These are phyloP conservation scores for Apeira syringaria DNA, from an alignment of 2,888 invertebrate species.

Conservation along the genomic window DNA sequence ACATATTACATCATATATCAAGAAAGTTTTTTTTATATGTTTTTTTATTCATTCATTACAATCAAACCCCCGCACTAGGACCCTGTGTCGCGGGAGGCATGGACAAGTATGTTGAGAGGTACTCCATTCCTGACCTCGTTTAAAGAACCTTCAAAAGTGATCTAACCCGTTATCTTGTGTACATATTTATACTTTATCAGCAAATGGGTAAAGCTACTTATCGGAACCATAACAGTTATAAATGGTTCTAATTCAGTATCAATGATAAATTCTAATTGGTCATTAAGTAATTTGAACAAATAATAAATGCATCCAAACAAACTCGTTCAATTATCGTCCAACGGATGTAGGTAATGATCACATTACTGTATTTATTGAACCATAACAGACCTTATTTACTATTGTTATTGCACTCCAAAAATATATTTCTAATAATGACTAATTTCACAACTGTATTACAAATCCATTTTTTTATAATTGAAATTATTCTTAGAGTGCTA, in stretches of 20 bases:
- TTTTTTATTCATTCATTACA: too few relatives aligned
- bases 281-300: neutral
- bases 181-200: conserved; percentile 3
- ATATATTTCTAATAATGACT: too few relatives aligned
- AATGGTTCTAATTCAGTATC: neutral
- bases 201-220: neutral
- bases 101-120: neutral
- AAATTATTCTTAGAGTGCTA: too few relatives aligned
- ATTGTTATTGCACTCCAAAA: too few relatives aligned
- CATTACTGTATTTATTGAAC: too few relatives aligned
- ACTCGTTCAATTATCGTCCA: neutral
- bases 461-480: too few relatives aligned
- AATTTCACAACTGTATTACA: too few relatives aligned
- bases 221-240: conserved; percentile 1
- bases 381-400: too few relatives aligned
- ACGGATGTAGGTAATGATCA: neutral
- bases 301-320: neutral
- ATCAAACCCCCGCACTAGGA: too few relatives aligned
- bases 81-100: too few relatives aligned
- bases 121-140: conserved; percentile 12
- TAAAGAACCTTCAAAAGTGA: conserved; percentile 12
- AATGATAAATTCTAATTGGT: neutral
- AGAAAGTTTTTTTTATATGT: too few relatives aligned
- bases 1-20: too few relatives aligned
- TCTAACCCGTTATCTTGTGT: conserved; percentile 11